phyloP scores from a whole-genome alignment of 2,888 invertebrate genomes.

The Tubiluchus corallicola region DNA sequence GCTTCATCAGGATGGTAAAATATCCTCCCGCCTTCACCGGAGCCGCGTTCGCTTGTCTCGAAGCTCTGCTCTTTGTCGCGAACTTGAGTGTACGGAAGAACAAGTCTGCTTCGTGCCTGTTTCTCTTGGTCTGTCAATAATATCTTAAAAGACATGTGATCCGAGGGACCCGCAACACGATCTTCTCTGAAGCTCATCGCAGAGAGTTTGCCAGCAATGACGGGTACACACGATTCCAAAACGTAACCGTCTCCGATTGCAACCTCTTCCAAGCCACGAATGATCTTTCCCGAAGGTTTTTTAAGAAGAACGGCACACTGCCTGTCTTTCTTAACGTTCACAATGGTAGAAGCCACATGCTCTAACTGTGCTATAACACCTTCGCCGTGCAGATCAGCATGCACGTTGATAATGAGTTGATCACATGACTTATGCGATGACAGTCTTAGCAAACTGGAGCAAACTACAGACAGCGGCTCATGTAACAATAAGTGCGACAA shows the following conservation, averaged over 20 bases:
- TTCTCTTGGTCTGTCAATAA: conserved; percentile 22
- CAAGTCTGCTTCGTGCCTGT: conserved; percentile 21
- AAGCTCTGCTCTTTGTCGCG: conserved; percentile 16
- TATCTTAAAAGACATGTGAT: conserved; percentile 26
- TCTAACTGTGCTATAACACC: not conserved
- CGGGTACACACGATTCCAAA: not conserved
- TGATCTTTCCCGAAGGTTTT: conserved; percentile 20
- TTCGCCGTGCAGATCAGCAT: not conserved
- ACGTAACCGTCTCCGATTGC: not conserved
- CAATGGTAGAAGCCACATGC: not conserved
- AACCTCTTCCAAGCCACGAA: conserved; percentile 15
- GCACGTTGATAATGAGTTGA: conserved; percentile 3
- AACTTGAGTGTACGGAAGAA: conserved; percentile 20
- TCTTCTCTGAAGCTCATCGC: too few relatives aligned
- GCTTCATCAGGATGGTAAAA: conserved; percentile 27
- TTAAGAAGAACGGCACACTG: conserved; percentile 17
- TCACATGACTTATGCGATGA: too few relatives aligned
- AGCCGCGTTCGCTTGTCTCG: too few relatives aligned
- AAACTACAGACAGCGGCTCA: too few relatives aligned
- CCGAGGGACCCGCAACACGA: conserved; percentile 22
- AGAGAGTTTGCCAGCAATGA: not conserved
- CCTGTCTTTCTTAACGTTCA: not conserved
- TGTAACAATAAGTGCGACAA: too few relatives aligned
- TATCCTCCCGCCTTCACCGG: conserved; percentile 22
- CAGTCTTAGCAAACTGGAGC: too few relatives aligned